Percentiles rank a stretch among this genome's conserved stretches.
Evolutionary conservation across 2,797 vertebrate genomes (phyloP).

Genomic region (Hoplostethus atlanticus): DNA sequence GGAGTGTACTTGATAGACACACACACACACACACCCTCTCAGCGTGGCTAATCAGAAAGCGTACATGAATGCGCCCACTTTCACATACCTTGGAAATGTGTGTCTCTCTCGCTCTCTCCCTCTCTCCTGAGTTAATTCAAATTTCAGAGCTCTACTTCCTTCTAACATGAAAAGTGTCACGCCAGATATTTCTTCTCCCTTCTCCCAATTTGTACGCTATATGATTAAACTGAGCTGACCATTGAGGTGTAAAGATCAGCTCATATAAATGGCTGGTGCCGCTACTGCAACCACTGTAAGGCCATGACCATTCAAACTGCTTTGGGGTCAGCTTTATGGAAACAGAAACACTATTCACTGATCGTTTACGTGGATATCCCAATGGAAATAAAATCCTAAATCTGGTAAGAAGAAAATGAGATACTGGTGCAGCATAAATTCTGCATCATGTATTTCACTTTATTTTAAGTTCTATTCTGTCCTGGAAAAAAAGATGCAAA

Average conservation of each 20-base stretch:
- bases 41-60: conserved; percentile 44
- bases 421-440: neutral
- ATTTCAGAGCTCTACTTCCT: conserved; percentile 2
- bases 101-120: conserved; percentile 3
- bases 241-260: conserved; percentile 17
- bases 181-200: conserved; percentile 7
- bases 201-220: conserved; percentile 16
- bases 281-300: too few relatives aligned
- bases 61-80: conserved; percentile 35
- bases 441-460: neutral
- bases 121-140: neutral
- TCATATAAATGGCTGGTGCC: neutral
- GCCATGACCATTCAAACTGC: too few relatives aligned
- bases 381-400: neutral
- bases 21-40: conserved; percentile 2
- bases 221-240: conserved; percentile 15
- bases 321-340: neutral
- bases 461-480: neutral
- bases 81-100: conserved; percentile 31
- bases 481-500: neutral
- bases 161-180: conserved; percentile 10
- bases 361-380: neutral
- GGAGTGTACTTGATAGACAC: conserved; percentile 27
- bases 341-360: neutral
- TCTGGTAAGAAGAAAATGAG: neutral